Conservation (phyloP, 2,888 invertebrate species). For the Cataglyphis livida region DNA sequence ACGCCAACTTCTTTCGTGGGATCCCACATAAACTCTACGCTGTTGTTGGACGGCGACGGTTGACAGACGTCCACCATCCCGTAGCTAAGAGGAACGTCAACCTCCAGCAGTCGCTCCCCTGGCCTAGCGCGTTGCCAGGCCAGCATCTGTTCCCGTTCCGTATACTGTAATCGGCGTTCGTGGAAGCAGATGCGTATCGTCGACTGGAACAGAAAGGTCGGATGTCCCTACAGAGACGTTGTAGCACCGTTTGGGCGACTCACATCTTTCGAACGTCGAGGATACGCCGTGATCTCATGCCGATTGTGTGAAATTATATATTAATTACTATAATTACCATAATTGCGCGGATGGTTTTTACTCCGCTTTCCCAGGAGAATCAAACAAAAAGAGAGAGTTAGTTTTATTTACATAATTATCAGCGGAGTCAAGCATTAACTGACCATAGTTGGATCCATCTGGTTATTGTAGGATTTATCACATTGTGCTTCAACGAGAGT, state of each 20-base stretch:
- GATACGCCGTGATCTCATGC: slow-evolving; percentile 66
- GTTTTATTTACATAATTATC: background rate
- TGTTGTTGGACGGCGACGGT: slow-evolving; percentile 90
- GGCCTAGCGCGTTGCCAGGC: slow-evolving; percentile 96
- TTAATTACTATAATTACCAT: background rate
- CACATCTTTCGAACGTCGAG: slow-evolving; percentile 75
- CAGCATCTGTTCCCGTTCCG: slow-evolving; percentile 97
- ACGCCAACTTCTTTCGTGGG: slow-evolving; percentile 98
- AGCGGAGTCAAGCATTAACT: background rate
- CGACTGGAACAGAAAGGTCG: slow-evolving; percentile 88
- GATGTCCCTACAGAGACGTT: slow-evolving; percentile 77
- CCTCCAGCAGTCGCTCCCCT: slow-evolving; percentile 96
- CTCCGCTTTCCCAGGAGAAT: background rate
- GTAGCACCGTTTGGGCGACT: slow-evolving; percentile 77
- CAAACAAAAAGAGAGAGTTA: background rate
- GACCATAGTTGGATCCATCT: background rate
- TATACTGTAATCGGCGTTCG: slow-evolving; percentile 97
- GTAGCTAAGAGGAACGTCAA: slow-evolving; percentile 97
- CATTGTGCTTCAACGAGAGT: background rate
- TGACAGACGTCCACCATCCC: slow-evolving; percentile 95
- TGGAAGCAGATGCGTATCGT: slow-evolving; percentile 97
- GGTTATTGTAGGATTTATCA: background rate
- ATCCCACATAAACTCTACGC: slow-evolving; percentile 97
- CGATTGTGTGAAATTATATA: slow-evolving; percentile 3
- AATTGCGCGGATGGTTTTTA: background rate